These are phyloP conservation scores for Lytechinus pictus DNA, from an alignment of 35 echinoderm and acorn worm species.

Conservation along the genomic window DNA sequence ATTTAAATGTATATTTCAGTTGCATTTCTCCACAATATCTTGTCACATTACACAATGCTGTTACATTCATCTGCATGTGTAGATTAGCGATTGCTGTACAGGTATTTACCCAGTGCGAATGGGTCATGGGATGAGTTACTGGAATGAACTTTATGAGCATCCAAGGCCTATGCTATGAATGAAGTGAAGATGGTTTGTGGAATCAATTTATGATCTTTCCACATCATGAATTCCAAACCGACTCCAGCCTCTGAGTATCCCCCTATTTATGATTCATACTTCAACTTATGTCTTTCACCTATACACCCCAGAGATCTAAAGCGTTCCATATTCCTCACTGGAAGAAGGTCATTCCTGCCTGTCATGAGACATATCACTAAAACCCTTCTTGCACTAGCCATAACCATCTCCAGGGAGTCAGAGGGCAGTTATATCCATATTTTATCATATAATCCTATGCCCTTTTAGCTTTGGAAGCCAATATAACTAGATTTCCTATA, in stretches of 20 bases:
- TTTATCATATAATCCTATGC: not conserved
- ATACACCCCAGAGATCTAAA: not conserved
- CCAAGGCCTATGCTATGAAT: not conserved
- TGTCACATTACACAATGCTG: too few species aligned
- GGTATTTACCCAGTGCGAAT: too few species aligned
- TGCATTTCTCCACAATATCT: too few species aligned
- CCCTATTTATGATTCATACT: slow-evolving; percentile 2
- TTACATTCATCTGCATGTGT: too few species aligned
- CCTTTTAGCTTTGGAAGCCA: not conserved
- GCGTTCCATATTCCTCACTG: too few species aligned
- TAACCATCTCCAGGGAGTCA: not conserved
- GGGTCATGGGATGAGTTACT: not conserved
- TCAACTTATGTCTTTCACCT: not conserved
- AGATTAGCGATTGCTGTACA: too few species aligned
- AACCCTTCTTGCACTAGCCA: too few species aligned
- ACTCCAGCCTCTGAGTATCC: not conserved
- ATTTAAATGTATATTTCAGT: too few species aligned
- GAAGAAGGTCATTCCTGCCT: too few species aligned
- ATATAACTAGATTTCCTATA: not conserved
- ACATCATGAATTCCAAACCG: not conserved
- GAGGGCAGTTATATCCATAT: not conserved
- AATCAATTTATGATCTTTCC: not conserved
- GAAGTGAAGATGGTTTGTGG: not conserved
- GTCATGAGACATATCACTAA: too few species aligned
- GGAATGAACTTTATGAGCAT: not conserved